A percentile compares a stretch with the other conserved stretches of the same genome.
Conservation (phyloP, 2,888 invertebrate species). For the Melanotus villosus region DNA sequence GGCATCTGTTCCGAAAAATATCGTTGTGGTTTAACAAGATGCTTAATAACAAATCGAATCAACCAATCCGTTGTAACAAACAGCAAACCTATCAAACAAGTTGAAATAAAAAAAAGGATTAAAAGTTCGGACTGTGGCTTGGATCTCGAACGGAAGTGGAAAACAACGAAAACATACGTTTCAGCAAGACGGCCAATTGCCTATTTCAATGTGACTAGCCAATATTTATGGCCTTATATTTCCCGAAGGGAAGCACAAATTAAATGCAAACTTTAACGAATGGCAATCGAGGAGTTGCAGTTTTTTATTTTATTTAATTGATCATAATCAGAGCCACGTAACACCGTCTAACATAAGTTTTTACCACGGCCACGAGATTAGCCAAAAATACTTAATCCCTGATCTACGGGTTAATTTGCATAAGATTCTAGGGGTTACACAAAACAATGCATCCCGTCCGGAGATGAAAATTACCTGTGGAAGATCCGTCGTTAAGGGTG, state of each 20-base stretch:
- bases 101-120: conserved; percentile 58
- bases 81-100: conserved; percentile 70
- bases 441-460: conserved; percentile 26
- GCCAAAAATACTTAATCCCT: conserved; percentile 11
- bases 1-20: neutral
- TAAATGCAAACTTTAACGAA: conserved; percentile 54
- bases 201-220: conserved; percentile 57
- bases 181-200: conserved; percentile 56
- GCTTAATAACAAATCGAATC: conserved; percentile 60
- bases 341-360: conserved; percentile 29
- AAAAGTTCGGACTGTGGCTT: conserved; percentile 48
- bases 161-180: conserved; percentile 57
- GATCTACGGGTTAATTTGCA: conserved; percentile 28
- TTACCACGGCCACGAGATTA: neutral
- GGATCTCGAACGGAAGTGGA: conserved; percentile 53
- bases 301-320: neutral
- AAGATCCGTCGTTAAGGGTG: conserved; percentile 24
- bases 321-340: conserved; percentile 1
- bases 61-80: conserved; percentile 70
- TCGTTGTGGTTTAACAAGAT: neutral
- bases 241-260: conserved; percentile 55
- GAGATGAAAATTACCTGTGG: conserved; percentile 27
- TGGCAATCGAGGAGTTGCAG: conserved; percentile 10
- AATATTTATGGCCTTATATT: conserved; percentile 56
- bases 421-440: conserved; percentile 20